Evolutionary conservation across 2,797 vertebrate species (phyloP).

Genomic region (Acropternis orthonyx): DNA sequence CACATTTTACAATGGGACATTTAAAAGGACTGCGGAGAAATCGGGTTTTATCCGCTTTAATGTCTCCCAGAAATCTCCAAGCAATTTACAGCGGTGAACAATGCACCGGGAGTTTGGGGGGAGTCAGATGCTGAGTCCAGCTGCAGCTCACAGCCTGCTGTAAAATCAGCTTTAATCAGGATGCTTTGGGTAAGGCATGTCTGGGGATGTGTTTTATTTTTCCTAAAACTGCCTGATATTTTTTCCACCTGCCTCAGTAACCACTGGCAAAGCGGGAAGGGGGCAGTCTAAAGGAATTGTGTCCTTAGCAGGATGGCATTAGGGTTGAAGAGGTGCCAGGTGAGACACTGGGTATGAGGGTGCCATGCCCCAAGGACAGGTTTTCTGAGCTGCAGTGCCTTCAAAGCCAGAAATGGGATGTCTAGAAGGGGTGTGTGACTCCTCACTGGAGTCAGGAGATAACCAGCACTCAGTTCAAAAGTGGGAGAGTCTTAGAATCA

Average conservation of each 20-base stretch:
- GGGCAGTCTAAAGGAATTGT: no score
- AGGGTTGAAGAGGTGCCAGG: background rate
- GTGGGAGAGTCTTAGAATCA: background rate
- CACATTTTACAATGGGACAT: constrained; percentile 17
- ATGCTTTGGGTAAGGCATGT: background rate
- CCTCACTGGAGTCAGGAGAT: background rate
- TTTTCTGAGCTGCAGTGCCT: background rate
- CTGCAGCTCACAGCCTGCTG: background rate
- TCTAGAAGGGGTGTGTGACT: background rate
- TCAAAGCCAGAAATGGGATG: background rate
- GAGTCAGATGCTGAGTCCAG: background rate
- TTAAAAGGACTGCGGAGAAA: constrained; percentile 47
- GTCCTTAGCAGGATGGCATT: background rate
- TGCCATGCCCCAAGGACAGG: background rate
- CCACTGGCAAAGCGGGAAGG: background rate
- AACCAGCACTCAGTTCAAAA: background rate
- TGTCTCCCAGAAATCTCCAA: constrained; percentile 54
- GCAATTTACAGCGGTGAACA: constrained; percentile 57
- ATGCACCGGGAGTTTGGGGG: background rate
- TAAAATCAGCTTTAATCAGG: background rate
- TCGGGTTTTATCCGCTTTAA: background rate
- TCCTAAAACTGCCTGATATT: background rate
- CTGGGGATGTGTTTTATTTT: background rate
- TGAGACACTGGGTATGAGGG: background rate
- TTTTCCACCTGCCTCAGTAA: background rate